phyloP scores from a whole-genome alignment of 92 coral and sea anemone genomes.

The Zoanthus solanderi region DNA sequence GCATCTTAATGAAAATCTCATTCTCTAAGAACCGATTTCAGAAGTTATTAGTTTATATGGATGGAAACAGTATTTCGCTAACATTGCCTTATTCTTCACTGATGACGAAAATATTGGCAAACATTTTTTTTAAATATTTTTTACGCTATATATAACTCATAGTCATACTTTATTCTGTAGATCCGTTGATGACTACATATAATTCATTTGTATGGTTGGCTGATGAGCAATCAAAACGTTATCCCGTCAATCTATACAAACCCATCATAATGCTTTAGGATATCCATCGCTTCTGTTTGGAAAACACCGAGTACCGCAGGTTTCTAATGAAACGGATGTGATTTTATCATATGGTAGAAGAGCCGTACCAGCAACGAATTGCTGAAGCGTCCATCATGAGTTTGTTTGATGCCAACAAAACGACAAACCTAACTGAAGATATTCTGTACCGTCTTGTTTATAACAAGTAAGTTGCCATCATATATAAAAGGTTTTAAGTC shows the following conservation, averaged over 20 bases:
- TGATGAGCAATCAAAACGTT: too few relatives aligned
- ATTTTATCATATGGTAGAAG: neutral
- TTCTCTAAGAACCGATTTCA: too few relatives aligned
- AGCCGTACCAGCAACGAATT: neutral
- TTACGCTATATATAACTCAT: neutral
- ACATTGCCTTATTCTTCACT: too few relatives aligned
- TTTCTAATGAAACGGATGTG: neutral
- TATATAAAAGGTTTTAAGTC: neutral
- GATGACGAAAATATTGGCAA: too few relatives aligned
- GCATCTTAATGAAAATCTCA: too few relatives aligned
- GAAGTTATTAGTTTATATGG: too few relatives aligned
- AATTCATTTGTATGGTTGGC: neutral
- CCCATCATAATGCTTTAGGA: neutral
- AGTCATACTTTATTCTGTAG: neutral
- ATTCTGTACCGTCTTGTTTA: conserved; percentile 79
- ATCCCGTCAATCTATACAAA: neutral
- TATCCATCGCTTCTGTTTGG: neutral
- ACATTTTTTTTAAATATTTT: too few relatives aligned
- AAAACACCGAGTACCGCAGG: neutral
- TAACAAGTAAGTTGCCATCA: conserved; percentile 72
- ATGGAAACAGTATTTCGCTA: too few relatives aligned
- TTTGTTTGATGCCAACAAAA: conserved; percentile 37
- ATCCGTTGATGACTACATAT: conserved; percentile 18
- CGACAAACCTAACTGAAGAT: conserved; percentile 70
- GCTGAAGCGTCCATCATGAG: neutral